Percentiles rank a stretch among this genome's conserved stretches.
phyloP scores from a whole-genome alignment of 1,140 invertebrate genomes.

The Calosoma granatense region DNA sequence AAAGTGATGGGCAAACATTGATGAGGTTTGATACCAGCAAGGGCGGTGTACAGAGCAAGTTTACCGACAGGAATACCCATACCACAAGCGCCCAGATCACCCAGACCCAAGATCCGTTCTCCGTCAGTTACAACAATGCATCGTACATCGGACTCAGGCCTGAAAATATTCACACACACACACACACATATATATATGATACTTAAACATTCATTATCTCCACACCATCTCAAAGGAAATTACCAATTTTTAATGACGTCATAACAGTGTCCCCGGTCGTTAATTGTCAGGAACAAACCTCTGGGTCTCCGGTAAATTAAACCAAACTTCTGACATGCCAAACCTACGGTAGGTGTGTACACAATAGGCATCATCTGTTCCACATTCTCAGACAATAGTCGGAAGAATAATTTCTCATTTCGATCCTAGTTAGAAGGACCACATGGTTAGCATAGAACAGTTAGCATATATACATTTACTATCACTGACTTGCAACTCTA shows the following conservation, averaged over 20 bases:
- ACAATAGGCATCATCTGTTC: slow-evolving; percentile 95
- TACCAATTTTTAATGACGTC: slow-evolving; percentile 83
- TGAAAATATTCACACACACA: slow-evolving; percentile 32
- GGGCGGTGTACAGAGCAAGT: slow-evolving; percentile 81
- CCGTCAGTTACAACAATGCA: slow-evolving; percentile 94
- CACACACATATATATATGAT: not conserved
- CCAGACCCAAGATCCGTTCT: slow-evolving; percentile 86
- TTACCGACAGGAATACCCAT: slow-evolving; percentile 97
- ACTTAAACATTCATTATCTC: not conserved
- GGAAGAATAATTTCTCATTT: slow-evolving; percentile 93
- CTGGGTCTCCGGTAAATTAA: slow-evolving; percentile 87
- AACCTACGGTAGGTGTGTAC: slow-evolving; percentile 95
- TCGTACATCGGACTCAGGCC: slow-evolving; percentile 86
- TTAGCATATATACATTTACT: no score
- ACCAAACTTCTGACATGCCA: slow-evolving; percentile 95
- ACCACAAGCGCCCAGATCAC: slow-evolving; percentile 88
- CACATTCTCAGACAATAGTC: slow-evolving; percentile 84
- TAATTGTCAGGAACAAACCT: slow-evolving; percentile 93
- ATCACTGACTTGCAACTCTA: slow-evolving; percentile 67
- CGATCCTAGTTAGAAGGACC: no score
- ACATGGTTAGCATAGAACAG: no score
- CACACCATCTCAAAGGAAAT: slow-evolving; percentile 25
- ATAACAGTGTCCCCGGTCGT: slow-evolving; percentile 89
- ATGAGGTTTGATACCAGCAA: slow-evolving; percentile 89
- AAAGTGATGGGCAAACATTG: slow-evolving; percentile 85